A percentile compares a stretch with the other conserved stretches of the same genome.
phyloP scores from a whole-genome alignment of 2,797 vertebrate genomes.

The Emydoidea blandingii region DNA sequence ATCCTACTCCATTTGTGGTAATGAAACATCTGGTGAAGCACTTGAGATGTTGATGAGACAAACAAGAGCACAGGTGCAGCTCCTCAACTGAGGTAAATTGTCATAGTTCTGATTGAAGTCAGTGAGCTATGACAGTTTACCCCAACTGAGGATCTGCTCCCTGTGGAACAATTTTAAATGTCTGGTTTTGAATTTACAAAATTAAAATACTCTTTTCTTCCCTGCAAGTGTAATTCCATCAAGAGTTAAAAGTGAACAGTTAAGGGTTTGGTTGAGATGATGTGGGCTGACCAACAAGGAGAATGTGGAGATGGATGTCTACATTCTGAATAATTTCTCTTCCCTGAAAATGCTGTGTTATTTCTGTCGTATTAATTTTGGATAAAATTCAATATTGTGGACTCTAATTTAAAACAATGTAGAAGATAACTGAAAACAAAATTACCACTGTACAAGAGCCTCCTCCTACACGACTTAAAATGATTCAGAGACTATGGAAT shows the following conservation, averaged over 20 bases:
- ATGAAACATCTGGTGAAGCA: not conserved
- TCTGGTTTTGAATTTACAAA: not conserved
- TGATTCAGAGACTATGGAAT: not conserved
- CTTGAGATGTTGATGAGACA: not conserved
- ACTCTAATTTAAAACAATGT: not conserved
- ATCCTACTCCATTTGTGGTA: not conserved
- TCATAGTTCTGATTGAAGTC: not conserved
- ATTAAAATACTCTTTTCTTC: not conserved
- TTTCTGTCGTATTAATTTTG: not conserved
- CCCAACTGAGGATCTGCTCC: not conserved
- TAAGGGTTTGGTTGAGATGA: not conserved
- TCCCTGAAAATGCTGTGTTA: not conserved
- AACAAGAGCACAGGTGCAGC: not conserved
- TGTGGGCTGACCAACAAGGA: not conserved
- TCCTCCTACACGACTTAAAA: not conserved
- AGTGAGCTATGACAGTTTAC: not conserved
- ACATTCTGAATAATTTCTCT: not conserved
- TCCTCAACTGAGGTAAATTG: not conserved
- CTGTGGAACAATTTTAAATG: fast-evolving
- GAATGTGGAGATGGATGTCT: not conserved
- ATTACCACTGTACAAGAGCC: not conserved
- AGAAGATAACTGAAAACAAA: not conserved
- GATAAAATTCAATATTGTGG: not conserved
- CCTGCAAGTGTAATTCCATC: not conserved
- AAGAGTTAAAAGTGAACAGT: not conserved